Percentiles rank a stretch among this genome's conserved stretches.
Evolutionary conservation across 1,140 invertebrate genomes (phyloP).

Genomic region (Calephelis nemesis): DNA sequence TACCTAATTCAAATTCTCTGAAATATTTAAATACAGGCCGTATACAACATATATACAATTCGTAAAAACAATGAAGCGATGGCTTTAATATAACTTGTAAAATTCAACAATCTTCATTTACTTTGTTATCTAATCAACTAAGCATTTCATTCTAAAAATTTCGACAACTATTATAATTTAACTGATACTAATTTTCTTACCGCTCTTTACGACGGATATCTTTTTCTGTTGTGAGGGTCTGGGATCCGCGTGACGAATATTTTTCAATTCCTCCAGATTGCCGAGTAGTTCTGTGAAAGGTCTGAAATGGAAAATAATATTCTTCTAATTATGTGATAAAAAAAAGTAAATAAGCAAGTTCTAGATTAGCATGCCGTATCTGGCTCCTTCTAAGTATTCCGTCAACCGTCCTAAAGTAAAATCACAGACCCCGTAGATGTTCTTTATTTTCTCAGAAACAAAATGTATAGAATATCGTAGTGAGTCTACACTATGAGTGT

Average conservation of each 20-base stretch:
- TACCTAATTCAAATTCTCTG: too few relatives aligned
- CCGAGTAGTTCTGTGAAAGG: conserved; percentile 72
- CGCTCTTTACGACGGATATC: conserved; percentile 63
- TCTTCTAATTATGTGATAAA: too few relatives aligned
- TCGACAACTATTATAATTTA: not conserved
- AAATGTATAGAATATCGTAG: too few relatives aligned
- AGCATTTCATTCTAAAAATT: conserved; percentile 33
- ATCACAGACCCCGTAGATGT: too few relatives aligned
- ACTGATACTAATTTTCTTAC: conserved; percentile 37
- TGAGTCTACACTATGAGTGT: too few relatives aligned
- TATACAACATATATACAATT: too few relatives aligned
- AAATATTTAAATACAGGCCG: too few relatives aligned
- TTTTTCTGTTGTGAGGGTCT: conserved; percentile 58
- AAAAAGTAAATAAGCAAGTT: too few relatives aligned
- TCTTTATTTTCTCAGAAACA: too few relatives aligned
- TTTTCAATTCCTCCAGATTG: conserved; percentile 66
- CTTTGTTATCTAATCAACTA: not conserved
- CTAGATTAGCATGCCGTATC: too few relatives aligned
- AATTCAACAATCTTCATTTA: not conserved
- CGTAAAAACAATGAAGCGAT: not conserved
- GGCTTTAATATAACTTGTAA: not conserved
- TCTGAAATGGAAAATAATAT: conserved; percentile 39
- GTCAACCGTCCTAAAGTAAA: too few relatives aligned
- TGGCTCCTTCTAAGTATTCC: too few relatives aligned
- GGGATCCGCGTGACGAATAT: conserved; percentile 51